phyloP scores from a whole-genome alignment of 2,888 invertebrate genomes.

The Disparrhopalites patrizii region DNA sequence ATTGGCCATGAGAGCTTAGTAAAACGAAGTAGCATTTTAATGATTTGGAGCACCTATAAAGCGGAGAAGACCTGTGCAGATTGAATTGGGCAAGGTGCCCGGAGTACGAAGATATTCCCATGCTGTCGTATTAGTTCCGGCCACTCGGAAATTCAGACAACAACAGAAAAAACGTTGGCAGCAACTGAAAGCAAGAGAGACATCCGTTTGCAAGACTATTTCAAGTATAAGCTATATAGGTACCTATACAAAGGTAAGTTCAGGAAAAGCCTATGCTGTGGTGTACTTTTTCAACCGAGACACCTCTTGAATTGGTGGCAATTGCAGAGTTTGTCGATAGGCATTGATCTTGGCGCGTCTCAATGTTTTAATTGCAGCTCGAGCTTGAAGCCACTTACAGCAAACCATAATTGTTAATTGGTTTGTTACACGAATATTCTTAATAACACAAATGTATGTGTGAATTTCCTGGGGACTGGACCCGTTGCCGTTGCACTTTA shows the following conservation, averaged over 20 bases:
- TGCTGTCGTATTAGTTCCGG: slow-evolving; percentile 15
- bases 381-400: slow-evolving; percentile 21
- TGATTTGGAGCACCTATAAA: slow-evolving; percentile 56
- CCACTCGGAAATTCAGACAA: slow-evolving; percentile 23
- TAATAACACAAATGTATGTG: no score
- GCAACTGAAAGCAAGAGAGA: slow-evolving; percentile 12
- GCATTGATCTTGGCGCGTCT: slow-evolving; percentile 41
- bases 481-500: no score
- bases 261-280: no score
- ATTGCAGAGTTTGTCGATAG: slow-evolving; percentile 35
- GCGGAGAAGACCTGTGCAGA: slow-evolving; percentile 62
- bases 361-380: slow-evolving; percentile 28
- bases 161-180: slow-evolving; percentile 30
- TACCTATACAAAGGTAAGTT: no score
- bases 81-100: slow-evolving; percentile 60
- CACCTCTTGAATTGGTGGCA: slow-evolving; percentile 32
- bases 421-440: no score
- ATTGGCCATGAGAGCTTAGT: background rate
- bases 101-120: slow-evolving; percentile 49
- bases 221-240: no score
- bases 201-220: no score
- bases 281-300: slow-evolving; percentile 28
- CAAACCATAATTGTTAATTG: no score
- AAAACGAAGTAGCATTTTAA: background rate
- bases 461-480: no score